A percentile compares a stretch with the other conserved stretches of the same genome.
Conservation (phyloP, 2,113 vertebrate species). For the Cyanoramphus novaezelandiae region DNA sequence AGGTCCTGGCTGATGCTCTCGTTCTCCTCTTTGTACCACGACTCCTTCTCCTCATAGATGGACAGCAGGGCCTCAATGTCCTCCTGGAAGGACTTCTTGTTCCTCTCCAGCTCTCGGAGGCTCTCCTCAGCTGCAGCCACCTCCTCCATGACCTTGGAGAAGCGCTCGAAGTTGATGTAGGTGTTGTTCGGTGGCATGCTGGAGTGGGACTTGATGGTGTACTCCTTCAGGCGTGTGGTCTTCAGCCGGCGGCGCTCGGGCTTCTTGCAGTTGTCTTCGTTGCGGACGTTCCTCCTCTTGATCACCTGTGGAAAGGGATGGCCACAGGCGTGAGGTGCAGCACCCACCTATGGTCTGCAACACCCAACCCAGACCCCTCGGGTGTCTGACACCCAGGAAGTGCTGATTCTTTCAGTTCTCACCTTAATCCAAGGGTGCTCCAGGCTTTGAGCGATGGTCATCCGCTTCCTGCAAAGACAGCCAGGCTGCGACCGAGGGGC, state of each 20-base stretch:
- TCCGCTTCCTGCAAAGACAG: slow-evolving; percentile 84
- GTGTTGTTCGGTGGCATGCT: slow-evolving; percentile 99
- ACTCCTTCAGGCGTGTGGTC: slow-evolving; percentile 95
- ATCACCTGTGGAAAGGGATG: slow-evolving; percentile 81
- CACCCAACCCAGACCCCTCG: fast-evolving
- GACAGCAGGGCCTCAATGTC: slow-evolving; percentile 90
- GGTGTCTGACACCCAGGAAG: background rate
- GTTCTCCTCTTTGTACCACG: slow-evolving; percentile 94
- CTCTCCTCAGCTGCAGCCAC: slow-evolving; percentile 88
- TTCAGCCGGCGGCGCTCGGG: slow-evolving; percentile 91
- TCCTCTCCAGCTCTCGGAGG: slow-evolving; percentile 86
- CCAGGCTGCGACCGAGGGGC: background rate
- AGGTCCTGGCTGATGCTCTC: slow-evolving; percentile 88
- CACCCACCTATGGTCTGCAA: fast-evolving
- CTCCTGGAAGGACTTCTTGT: slow-evolving; percentile 87
- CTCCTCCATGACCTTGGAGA: slow-evolving; percentile 94
- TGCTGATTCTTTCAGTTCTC: background rate
- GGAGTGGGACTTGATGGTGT: slow-evolving; percentile 98
- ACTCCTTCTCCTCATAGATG: slow-evolving; percentile 94
- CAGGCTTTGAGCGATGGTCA: slow-evolving; percentile 94
- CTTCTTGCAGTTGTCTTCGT: slow-evolving; percentile 86
- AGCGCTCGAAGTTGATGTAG: slow-evolving; percentile 96
- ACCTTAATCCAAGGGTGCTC: slow-evolving; percentile 99
- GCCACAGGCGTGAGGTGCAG: fast-evolving
- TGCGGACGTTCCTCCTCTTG: slow-evolving; percentile 90